Evolutionary conservation across 1,140 invertebrate genomes (phyloP).

Genomic region (Drosophila pseudoobscura): DNA sequence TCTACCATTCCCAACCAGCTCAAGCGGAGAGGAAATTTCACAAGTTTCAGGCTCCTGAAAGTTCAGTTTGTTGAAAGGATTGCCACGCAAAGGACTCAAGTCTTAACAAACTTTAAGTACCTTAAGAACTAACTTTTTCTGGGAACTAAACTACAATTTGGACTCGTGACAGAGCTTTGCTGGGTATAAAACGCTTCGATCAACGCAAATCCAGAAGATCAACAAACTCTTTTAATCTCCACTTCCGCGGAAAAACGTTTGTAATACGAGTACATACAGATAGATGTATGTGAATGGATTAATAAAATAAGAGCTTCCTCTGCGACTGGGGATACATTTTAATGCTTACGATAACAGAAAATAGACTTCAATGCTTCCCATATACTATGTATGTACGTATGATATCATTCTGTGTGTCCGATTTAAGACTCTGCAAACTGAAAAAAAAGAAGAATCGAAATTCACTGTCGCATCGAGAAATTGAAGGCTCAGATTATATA

Average conservation of each 20-base stretch:
- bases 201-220: background rate
- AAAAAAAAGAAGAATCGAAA: no score
- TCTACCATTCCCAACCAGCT: slow-evolving; percentile 4
- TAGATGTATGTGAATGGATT: background rate
- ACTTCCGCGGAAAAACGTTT: slow-evolving; percentile 12
- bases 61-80: slow-evolving; percentile 34
- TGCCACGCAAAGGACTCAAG: slow-evolving; percentile 18
- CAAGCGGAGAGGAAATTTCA: slow-evolving; percentile 29
- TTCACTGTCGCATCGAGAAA: no score
- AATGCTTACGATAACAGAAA: slow-evolving; percentile 12
- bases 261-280: background rate
- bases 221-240: background rate
- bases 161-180: slow-evolving; percentile 6
- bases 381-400: no score
- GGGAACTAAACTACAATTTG: slow-evolving; percentile 16
- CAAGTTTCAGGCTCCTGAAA: background rate
- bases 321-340: background rate
- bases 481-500: no score
- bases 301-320: slow-evolving; percentile 3
- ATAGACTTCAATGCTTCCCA: background rate
- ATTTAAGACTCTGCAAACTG: no score
- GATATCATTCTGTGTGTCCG: no score
- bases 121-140: slow-evolving; percentile 28
- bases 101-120: slow-evolving; percentile 10
- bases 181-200: background rate